Conservation (phyloP, 92 coral and sea anemone species). For the Meandrina meandrites region DNA sequence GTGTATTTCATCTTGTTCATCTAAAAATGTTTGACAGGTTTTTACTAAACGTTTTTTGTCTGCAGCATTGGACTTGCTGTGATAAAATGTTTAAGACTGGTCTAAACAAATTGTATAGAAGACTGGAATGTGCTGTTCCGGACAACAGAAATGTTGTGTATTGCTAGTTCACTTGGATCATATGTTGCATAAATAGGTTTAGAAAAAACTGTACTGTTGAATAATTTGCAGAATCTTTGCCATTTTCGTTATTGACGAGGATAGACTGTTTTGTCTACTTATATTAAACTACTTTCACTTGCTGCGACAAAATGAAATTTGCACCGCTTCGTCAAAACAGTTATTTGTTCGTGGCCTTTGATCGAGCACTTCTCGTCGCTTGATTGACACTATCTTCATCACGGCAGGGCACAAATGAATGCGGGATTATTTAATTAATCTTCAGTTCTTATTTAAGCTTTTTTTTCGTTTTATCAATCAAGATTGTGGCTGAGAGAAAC, state of each 20-base stretch:
- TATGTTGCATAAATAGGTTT: not conserved
- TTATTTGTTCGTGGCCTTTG: not conserved
- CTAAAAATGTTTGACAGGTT: not conserved
- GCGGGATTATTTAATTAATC: constrained; percentile 24
- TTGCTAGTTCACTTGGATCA: not conserved
- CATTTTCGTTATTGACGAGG: not conserved
- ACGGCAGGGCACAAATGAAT: not conserved
- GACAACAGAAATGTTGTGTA: not conserved
- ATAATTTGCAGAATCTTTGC: not conserved
- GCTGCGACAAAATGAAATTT: not conserved
- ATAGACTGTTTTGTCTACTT: not conserved
- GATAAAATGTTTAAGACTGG: not conserved
- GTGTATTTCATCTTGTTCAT: not conserved
- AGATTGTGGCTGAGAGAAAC: not conserved
- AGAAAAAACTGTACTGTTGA: not conserved
- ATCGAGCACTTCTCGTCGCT: not conserved
- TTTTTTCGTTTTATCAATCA: not conserved
- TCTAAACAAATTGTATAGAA: not conserved
- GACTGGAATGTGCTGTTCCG: not conserved
- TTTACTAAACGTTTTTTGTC: not conserved
- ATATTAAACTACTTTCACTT: not conserved
- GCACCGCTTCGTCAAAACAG: constrained; percentile 3
- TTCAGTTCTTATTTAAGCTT: not conserved
- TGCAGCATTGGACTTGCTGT: not conserved
- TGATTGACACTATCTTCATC: not conserved